Conservation (phyloP, 1,140 invertebrate genomes). For the Panagrolaimus sp. region DNA sequence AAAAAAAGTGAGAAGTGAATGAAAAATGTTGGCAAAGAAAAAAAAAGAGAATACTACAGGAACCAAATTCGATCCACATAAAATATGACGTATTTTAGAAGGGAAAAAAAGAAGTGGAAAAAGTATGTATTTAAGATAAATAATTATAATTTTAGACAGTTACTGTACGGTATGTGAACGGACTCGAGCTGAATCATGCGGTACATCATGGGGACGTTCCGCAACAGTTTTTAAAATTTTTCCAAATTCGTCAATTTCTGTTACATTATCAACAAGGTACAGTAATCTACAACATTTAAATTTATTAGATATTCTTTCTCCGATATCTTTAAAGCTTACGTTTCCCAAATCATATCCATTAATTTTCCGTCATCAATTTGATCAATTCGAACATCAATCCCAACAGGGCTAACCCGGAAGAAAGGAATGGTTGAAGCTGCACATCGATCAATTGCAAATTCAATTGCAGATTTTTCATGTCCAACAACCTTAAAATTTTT, state of each 20-base stretch:
- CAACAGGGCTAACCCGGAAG: constrained; percentile 42
- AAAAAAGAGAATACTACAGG: too few species aligned
- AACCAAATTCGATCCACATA: too few species aligned
- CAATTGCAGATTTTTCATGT: constrained; percentile 47
- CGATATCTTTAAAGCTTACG: too few species aligned
- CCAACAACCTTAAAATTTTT: constrained; percentile 44
- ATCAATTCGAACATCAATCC: constrained; percentile 50
- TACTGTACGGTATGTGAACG: constrained; percentile 14
- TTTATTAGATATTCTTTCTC: too few species aligned
- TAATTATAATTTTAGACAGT: background rate
- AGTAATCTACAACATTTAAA: too few species aligned
- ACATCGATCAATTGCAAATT: constrained; percentile 49
- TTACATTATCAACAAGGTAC: constrained; percentile 26
- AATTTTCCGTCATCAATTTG: constrained; percentile 53
- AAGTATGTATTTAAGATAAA: too few species aligned
- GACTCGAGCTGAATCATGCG: constrained; percentile 1
- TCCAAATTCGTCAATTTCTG: constrained; percentile 22
- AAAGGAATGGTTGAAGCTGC: constrained; percentile 49
- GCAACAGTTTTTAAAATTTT: constrained; percentile 19
- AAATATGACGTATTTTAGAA: too few species aligned
- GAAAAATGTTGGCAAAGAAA: too few species aligned
- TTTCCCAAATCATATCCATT: constrained; percentile 54
- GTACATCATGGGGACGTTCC: background rate
- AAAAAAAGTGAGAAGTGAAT: too few species aligned
- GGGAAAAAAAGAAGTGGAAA: too few species aligned